Conservation (phyloP, 2,113 vertebrate species). For the Mesoclemmys tuberculata region DNA sequence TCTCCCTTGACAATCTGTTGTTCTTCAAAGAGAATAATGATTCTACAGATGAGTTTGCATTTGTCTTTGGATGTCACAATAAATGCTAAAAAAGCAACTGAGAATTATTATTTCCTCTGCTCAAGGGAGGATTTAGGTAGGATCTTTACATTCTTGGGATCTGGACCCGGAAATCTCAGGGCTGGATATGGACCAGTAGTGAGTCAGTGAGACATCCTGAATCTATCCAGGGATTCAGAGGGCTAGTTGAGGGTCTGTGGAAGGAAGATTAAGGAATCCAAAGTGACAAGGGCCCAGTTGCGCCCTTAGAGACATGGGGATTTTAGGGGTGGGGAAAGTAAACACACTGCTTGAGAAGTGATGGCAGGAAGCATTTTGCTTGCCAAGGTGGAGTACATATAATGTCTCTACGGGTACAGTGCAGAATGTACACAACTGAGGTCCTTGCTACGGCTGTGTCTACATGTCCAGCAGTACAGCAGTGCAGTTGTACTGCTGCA, state of each 20-base stretch:
- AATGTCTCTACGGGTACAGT: accelerated
- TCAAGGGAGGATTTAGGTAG: conserved; percentile 47
- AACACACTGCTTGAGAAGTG: not conserved
- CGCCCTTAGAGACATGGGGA: not conserved
- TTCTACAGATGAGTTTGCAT: conserved; percentile 72
- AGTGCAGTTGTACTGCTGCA: no score
- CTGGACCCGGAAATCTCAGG: not conserved
- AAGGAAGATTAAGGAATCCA: conserved; percentile 47
- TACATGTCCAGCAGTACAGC: no score
- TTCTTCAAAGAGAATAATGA: conserved; percentile 77
- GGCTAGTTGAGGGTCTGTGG: not conserved
- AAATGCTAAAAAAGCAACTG: conserved; percentile 69
- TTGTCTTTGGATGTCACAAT: conserved; percentile 67
- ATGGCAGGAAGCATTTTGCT: conserved; percentile 22
- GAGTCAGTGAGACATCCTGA: conserved; percentile 30
- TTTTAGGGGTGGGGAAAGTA: conserved; percentile 25
- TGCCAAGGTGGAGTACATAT: conserved; percentile 42
- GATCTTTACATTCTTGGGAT: conserved; percentile 39
- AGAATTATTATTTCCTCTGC: conserved; percentile 68
- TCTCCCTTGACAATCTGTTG: conserved; percentile 71
- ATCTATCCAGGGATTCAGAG: not conserved
- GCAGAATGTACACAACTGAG: not conserved
- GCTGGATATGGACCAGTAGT: conserved; percentile 30
- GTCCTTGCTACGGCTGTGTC: not conserved
- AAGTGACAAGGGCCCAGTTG: not conserved